Evolutionary conservation across 1,140 invertebrate species (phyloP).

Genomic region (Saccostrea glomerata): DNA sequence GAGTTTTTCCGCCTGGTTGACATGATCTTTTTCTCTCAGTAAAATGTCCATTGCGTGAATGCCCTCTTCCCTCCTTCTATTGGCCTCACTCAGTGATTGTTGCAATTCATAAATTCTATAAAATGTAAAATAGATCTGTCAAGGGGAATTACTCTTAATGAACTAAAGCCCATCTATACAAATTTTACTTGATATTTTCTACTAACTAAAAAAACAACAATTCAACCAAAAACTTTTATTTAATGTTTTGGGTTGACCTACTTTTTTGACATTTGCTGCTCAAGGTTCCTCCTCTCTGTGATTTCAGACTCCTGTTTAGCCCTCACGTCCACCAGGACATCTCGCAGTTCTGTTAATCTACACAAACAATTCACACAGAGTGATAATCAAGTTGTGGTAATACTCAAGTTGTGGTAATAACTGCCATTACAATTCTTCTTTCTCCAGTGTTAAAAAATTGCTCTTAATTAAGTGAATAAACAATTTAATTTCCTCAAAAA

Average conservation of each 20-base stretch:
- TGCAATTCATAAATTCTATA: constrained; percentile 72
- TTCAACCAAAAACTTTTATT: neutral
- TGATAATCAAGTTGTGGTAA: neutral
- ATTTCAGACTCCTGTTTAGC: constrained; percentile 73
- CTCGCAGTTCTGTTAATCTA: constrained; percentile 75
- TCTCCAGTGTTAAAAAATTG: too few relatives aligned
- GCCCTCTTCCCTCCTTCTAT: constrained; percentile 75
- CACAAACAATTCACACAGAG: neutral
- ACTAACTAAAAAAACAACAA: neutral
- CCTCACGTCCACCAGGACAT: constrained; percentile 75
- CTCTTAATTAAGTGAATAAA: too few relatives aligned
- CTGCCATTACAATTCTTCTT: too few relatives aligned
- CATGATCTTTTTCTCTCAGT: constrained; percentile 75
- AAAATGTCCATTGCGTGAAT: constrained; percentile 75
- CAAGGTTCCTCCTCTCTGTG: constrained; percentile 70
- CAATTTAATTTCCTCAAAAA: too few relatives aligned
- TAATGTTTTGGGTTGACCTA: constrained; percentile 47
- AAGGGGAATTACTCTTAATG: neutral
- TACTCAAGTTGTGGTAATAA: too few relatives aligned
- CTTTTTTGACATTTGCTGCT: constrained; percentile 72
- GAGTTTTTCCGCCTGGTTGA: constrained; percentile 72
- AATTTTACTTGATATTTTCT: neutral
- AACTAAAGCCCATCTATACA: neutral
- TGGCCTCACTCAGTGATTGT: constrained; percentile 68
- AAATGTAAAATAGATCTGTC: neutral